Conservation (phyloP, 2,888 invertebrate species). For the Sialis fuliginosa region DNA sequence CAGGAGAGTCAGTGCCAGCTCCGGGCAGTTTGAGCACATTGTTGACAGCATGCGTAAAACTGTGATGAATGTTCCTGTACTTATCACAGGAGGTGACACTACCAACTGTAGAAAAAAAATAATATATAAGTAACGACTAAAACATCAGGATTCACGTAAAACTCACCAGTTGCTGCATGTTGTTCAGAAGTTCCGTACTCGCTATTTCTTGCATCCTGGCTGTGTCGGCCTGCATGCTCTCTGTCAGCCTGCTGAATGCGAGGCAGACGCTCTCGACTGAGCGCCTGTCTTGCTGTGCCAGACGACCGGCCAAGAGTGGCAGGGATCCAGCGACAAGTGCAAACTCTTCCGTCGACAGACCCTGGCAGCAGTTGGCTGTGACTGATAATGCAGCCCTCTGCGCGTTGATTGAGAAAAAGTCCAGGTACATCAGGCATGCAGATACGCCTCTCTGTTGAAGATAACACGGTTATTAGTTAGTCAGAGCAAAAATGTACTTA, state of each 20-base stretch:
- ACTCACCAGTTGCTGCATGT: constrained; percentile 76
- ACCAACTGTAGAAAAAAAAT: constrained; percentile 43
- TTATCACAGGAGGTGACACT: constrained; percentile 87
- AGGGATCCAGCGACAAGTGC: constrained; percentile 80
- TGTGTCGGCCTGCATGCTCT: constrained; percentile 88
- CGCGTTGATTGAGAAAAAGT: constrained; percentile 97
- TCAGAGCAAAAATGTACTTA: no score
- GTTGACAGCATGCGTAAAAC: constrained; percentile 91
- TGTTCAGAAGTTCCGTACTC: constrained; percentile 75
- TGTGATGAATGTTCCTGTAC: constrained; percentile 88
- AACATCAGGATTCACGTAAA: neutral
- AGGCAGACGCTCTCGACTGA: constrained; percentile 94
- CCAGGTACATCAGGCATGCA: constrained; percentile 89
- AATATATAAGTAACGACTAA: neutral
- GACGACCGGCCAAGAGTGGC: constrained; percentile 59
- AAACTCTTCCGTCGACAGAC: constrained; percentile 85
- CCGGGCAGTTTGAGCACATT: constrained; percentile 91
- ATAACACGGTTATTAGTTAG: no score
- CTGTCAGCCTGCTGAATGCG: constrained; percentile 90
- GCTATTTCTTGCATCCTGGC: constrained; percentile 85
- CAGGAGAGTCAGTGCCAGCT: constrained; percentile 77
- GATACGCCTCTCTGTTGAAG: constrained; percentile 72
- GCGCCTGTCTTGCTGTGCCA: constrained; percentile 87
- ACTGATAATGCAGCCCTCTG: constrained; percentile 92
- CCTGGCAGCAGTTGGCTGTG: constrained; percentile 95